Percentiles rank a stretch among this genome's conserved stretches.
phyloP scores from a whole-genome alignment of 2,888 invertebrate species.

The Antheraea assamensis region DNA sequence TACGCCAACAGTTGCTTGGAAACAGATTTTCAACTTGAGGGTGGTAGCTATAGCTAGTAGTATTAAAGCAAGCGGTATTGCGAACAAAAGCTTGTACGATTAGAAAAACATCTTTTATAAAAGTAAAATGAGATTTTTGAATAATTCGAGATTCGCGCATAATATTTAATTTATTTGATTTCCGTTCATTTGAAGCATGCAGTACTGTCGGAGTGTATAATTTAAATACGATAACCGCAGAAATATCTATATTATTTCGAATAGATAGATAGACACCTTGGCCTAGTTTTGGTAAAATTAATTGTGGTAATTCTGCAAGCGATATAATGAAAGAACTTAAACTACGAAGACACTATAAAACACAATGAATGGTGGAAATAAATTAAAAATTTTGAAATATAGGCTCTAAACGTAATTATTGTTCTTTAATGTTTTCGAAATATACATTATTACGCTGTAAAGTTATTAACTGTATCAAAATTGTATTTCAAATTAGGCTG shows the following conservation, averaged over 20 bases:
- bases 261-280: neutral
- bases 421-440: too few species aligned
- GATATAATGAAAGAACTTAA: neutral
- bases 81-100: too few species aligned
- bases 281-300: conserved; percentile 4
- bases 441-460: neutral
- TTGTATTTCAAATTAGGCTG: neutral
- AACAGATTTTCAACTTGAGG: too few species aligned
- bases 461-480: neutral
- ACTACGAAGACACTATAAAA: neutral
- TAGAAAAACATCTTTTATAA: neutral
- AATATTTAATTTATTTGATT: neutral
- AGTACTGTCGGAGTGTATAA: neutral
- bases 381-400: neutral
- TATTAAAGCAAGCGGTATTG: too few species aligned
- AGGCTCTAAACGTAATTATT: neutral
- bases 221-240: conserved; percentile 1
- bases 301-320: conserved; percentile 4
- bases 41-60: too few species aligned
- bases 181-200: neutral
- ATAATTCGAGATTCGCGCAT: neutral
- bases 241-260: neutral
- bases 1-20: too few species aligned
- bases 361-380: neutral
- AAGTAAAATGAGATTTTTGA: neutral